Percentiles rank a stretch among this genome's conserved stretches.
Conservation (phyloP, 2,797 vertebrate genomes). For the Leuciscus waleckii region DNA sequence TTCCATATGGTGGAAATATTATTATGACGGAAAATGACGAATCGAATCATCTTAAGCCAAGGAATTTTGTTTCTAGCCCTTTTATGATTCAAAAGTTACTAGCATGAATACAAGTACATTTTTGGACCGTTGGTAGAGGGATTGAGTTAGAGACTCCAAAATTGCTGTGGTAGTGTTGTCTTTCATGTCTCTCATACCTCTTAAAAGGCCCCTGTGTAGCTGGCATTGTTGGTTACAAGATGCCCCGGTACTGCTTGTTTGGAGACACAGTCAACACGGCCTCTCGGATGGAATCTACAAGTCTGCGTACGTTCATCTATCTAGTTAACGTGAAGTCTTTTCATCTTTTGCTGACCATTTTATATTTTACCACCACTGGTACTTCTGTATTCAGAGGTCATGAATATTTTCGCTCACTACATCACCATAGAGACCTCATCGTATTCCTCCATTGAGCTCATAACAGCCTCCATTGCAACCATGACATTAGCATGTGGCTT, state of each 20-base stretch:
- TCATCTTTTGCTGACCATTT: neutral
- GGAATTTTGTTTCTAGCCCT: neutral
- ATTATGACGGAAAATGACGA: neutral
- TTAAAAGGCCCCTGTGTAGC: constrained; percentile 88
- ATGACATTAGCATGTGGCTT: neutral
- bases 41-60: no score
- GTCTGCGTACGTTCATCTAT: constrained; percentile 80
- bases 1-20: no score
- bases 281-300: constrained; percentile 91
- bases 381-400: constrained; percentile 15
- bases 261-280: constrained; percentile 92
- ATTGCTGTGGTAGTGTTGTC: neutral
- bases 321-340: neutral
- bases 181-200: neutral
- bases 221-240: constrained; percentile 91
- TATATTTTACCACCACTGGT: neutral
- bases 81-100: neutral
- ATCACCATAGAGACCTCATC: constrained; percentile 51
- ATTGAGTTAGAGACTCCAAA: no score
- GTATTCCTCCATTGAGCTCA: neutral
- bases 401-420: constrained; percentile 54
- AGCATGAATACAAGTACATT: neutral
- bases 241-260: constrained; percentile 92
- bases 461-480: neutral
- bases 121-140: neutral